Evolutionary conservation across 1,140 invertebrate species (phyloP), one percentile per base, ranked within the genome.

Genomic region (Drosophila jambulina): DNA sequence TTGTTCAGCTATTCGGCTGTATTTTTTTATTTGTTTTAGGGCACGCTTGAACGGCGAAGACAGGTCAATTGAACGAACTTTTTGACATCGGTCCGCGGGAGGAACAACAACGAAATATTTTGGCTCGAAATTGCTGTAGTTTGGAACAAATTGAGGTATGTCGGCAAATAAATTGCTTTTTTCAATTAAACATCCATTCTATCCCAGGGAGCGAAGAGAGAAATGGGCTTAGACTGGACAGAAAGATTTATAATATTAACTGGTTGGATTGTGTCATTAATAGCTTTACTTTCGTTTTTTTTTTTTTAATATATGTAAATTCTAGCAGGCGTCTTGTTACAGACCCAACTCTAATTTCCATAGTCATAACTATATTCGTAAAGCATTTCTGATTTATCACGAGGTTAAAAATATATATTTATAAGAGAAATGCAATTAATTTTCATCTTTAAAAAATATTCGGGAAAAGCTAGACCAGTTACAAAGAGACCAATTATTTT

Each of bases 11-110:
- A 59, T 46, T 64, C 57, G 29, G 27, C 42, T 72, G 45, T 49
- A 36, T 70, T 53, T 70, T 49, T 27, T 19, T 9, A 13, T 36
- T 36, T 17, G 23, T 23, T 53, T 21, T 17, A 6, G 53, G 46
- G 38, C 63, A 38, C 62, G 67, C 67, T 34, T 43, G 29, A 68
- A 38, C 42, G 43, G 67, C 67, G 29, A 72, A 49, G 69, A 60
- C 69, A 60, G 67, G 51, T 72, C 69, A 71, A 72, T 72, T 72
- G 67, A 42, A 68, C 13, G 3, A 48, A 71, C 51, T 72, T 49
- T 72, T 49, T 42, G 67, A 40, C 67, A 59, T 42, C 29, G 53
- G 13, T 42, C 19, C 12, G 48, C 29, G 17, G 17, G 25, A 29
- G 68, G 25, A 27, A 38, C 17, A 56, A 56, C 45, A 51, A 25